Evolutionary conservation across 2,113 vertebrate genomes (phyloP).

Genomic region (Orthonyx spaldingii): DNA sequence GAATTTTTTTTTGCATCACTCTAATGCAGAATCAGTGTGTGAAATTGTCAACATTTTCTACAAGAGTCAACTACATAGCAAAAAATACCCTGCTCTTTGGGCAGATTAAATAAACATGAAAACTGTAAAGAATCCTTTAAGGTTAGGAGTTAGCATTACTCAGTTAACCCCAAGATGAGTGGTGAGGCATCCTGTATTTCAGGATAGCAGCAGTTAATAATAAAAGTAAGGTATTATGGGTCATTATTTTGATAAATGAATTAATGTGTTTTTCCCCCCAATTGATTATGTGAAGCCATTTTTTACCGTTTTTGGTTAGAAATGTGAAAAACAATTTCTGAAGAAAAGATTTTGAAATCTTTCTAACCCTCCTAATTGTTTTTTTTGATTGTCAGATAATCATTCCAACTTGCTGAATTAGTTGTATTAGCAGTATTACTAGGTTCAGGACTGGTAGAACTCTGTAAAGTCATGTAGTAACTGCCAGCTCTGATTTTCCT

Average conservation of each 20-base stretch:
- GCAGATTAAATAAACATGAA: background rate
- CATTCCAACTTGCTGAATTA: background rate
- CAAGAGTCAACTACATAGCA: background rate
- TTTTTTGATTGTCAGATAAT: background rate
- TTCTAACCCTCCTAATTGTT: background rate
- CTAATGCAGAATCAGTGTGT: background rate
- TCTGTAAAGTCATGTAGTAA: background rate
- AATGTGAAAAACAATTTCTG: background rate
- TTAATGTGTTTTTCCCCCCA: accelerated
- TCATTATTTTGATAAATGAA: background rate
- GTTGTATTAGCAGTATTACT: background rate
- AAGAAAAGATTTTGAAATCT: background rate
- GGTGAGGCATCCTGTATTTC: background rate
- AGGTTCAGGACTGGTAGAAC: background rate
- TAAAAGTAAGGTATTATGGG: background rate
- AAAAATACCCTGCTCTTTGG: accelerated
- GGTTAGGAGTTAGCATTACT: background rate
- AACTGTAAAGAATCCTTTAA: background rate
- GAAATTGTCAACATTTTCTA: background rate
- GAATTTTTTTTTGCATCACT: background rate
- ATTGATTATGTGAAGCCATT: background rate
- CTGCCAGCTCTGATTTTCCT: background rate
- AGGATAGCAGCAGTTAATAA: background rate
- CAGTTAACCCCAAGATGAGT: background rate
- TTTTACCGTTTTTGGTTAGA: background rate